Base-by-base conservation (phyloP, 23 tunicate genomes). In the Styela clava region DNA sequence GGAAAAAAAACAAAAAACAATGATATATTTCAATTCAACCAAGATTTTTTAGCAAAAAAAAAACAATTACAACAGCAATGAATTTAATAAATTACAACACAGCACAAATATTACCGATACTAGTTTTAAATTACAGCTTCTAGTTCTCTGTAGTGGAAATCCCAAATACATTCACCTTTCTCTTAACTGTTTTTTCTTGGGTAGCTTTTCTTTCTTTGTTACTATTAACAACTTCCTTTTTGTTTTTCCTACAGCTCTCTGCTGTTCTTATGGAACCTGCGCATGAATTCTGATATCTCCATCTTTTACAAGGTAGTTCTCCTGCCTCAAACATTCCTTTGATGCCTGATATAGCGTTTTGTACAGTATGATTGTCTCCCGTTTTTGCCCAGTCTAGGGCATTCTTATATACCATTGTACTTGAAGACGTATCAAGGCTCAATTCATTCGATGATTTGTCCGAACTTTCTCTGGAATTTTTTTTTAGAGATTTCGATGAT, bases 221-320 rank as follows among this genome's bases (percentile, higher is more conserved):
- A 44, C 27, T 52, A n/a, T n/a, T n/a, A n/a, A 52, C 65, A 52
- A 37, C 22, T 29, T 27, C 44, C 33, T 1, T 52, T n/a, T 52
- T 76, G 0, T 22, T 52, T 76, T 2, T 36, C 64, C 27, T 23
- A 21, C 28, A 21, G 22, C 22, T 64, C 12, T 35, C 73, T 0
- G 74, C 25, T 19, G 28, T 24, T 64, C 52, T 79, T 20, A 25
- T 62, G 28, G 24, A 22, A 22, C 33, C 31, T 68, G 30, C 30
- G 33, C 77, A 61, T 20, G 73, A 79, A 12, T n/a, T 76, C 52
- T 74, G 68, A 25, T 81, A 78, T 37, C 73, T 64, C 86, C 91
- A 87, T 29, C 64, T 74, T 37, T 87, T 82, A 32, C 86, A 33
- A 24, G 91, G 91, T 33, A 82, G 51, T 35, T 82, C 91, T 1